phyloP scores from a whole-genome alignment of 2,113 vertebrate genomes.

The Paralichthys olivaceus region DNA sequence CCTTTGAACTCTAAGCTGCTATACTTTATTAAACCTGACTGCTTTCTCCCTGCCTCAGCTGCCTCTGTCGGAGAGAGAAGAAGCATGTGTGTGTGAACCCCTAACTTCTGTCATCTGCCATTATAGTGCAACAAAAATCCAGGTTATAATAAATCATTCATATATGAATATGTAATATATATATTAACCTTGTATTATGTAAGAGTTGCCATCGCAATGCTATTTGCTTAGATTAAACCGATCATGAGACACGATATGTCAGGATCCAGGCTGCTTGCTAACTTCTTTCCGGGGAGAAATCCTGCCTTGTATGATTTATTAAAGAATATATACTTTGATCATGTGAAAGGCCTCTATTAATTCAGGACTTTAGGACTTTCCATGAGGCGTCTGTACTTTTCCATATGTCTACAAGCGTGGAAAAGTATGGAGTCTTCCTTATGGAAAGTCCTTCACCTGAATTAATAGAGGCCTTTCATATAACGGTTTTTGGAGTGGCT shows the following conservation, averaged over 20 bases:
- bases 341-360: constrained; percentile 54
- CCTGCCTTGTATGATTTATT: neutral
- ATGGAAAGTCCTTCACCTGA: constrained; percentile 53
- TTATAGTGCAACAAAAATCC: constrained; percentile 14
- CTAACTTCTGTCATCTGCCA: constrained; percentile 8
- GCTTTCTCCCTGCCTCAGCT: constrained; percentile 60
- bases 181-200: too few relatives aligned
- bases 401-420: constrained; percentile 45
- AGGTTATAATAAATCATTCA: constrained; percentile 18
- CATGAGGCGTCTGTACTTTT: constrained; percentile 40
- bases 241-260: neutral
- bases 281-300: constrained; percentile 1
- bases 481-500: constrained; percentile 31
- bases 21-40: constrained; percentile 76
- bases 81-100: constrained; percentile 15
- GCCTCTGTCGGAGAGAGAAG: constrained; percentile 40
- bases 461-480: constrained; percentile 61
- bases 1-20: constrained; percentile 80
- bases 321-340: constrained; percentile 8
- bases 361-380: constrained; percentile 28
- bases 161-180: neutral
- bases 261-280: neutral
- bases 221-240: neutral
- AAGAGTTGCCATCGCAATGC: neutral
- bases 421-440: constrained; percentile 27